A percentile compares a stretch with the other conserved stretches of the same genome.
Evolutionary conservation across 2,888 invertebrate genomes (phyloP).

Genomic region (Microchrysa polita): DNA sequence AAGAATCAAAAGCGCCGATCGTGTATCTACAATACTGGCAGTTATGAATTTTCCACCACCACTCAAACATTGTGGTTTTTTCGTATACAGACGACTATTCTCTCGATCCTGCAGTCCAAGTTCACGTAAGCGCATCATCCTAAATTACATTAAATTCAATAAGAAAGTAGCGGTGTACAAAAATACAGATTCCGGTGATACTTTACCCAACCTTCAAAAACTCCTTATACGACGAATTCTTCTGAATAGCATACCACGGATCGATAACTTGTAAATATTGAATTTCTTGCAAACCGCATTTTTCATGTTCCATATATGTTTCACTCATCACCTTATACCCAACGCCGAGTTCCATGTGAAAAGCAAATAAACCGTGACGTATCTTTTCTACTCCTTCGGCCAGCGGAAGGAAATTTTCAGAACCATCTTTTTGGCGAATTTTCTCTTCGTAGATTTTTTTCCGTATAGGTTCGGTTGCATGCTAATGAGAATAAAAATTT

Average conservation of each 20-base stretch:
- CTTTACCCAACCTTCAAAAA: constrained; percentile 71
- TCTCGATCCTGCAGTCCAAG: constrained; percentile 70
- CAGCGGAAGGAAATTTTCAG: constrained; percentile 69
- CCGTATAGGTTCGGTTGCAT: constrained; percentile 71
- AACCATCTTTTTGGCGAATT: constrained; percentile 70
- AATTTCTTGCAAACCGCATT: constrained; percentile 76
- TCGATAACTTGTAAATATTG: constrained; percentile 71
- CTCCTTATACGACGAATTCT: constrained; percentile 71
- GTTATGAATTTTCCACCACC: constrained; percentile 67
- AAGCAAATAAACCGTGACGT: constrained; percentile 71
- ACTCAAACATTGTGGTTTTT: constrained; percentile 69
- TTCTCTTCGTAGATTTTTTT: constrained; percentile 72
- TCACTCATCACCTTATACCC: constrained; percentile 75
- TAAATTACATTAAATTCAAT: too few relatives aligned
- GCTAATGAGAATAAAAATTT: too few relatives aligned
- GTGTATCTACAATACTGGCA: constrained; percentile 70
- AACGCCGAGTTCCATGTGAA: constrained; percentile 73
- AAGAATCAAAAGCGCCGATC: constrained; percentile 66
- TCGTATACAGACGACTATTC: constrained; percentile 67
- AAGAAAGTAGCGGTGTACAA: too few relatives aligned
- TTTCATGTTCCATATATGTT: constrained; percentile 74
- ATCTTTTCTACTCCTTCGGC: constrained; percentile 72
- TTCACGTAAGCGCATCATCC: constrained; percentile 69
- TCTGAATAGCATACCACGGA: constrained; percentile 72
- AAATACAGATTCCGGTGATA: too few relatives aligned